Evolutionary conservation across 1,140 invertebrate species (phyloP), one percentile per base, ranked within the genome.

Genomic region (Hyles vespertilio): DNA sequence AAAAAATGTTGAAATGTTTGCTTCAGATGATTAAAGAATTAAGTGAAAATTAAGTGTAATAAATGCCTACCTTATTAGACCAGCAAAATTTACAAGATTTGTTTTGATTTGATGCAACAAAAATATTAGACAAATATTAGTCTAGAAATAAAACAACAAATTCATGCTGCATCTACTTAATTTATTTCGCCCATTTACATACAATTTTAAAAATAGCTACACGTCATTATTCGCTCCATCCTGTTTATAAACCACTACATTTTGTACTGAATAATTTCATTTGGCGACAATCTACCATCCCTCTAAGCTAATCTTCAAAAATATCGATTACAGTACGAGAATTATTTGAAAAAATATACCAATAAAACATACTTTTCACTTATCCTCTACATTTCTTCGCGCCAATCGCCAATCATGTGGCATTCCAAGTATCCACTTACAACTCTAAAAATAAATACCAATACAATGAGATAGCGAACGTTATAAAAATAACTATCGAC

Each of bases 231-330:
- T 65, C 65, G 47, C 65, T 33, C 33, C 51, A 51, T 56, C 51
- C 61, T 61, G 67, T 63, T 52, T 43, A 62, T 58, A 56, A 64
- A 65, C 63, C 62, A 57, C 79, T 84, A 79, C 71, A 55, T 63
- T 80, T 87, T 87, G 84, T 87, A 87, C 84, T 87, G 78, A 70
- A 75, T 60, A 74, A 77, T 73, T 75, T 76, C 69, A 72, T 75
- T 79, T 77, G 73, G 75, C 73, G 77, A 68, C 51, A 58, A 11
- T 58, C 59, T 59, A 70, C 45, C 33, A 33, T 49, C 53, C 52
- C 43, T 56, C 52, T 61, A 59, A 63, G 6, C 32, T 54, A 54
- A 51, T 54, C 11, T 32, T 9, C n/a, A 45, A 47, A 48, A 47
- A 11, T 48, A 33, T 34, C 52, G 11, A 7, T 53, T 51, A 51